These are phyloP conservation scores for Agrilus cyanescens DNA, from an alignment of 2,888 invertebrate genomes.

Conservation along the genomic window DNA sequence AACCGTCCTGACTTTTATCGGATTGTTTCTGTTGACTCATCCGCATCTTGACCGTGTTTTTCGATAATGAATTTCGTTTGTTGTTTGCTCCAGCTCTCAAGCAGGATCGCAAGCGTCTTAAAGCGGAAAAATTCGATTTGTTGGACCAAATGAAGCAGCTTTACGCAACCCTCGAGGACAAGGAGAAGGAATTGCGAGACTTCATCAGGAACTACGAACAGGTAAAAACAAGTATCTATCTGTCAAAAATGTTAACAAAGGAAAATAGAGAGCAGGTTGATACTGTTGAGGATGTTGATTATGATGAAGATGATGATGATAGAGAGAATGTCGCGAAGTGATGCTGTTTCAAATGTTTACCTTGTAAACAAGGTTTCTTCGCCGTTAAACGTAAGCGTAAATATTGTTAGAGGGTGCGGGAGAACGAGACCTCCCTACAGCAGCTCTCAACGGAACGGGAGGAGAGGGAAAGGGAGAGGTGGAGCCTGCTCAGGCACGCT, in stretches of 20 bases:
- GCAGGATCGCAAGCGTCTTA: constrained; percentile 79
- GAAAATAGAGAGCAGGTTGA: too few relatives aligned
- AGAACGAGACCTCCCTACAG: constrained; percentile 60
- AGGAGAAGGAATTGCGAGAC: constrained; percentile 85
- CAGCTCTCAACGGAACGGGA: constrained; percentile 48
- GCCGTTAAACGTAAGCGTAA: constrained; percentile 18
- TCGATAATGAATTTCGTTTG: constrained; percentile 12
- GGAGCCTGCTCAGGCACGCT: constrained; percentile 77
- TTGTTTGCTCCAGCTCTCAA: constrained; percentile 51
- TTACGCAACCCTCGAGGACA: constrained; percentile 86
- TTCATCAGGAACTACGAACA: constrained; percentile 92
- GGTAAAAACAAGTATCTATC: constrained; percentile 35
- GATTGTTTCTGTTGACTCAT: too few relatives aligned
- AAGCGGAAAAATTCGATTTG: constrained; percentile 87
- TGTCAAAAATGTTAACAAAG: too few relatives aligned
- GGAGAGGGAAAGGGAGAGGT: constrained; percentile 78
- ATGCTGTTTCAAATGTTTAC: not conserved
- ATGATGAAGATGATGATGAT: too few relatives aligned
- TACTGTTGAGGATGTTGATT: too few relatives aligned
- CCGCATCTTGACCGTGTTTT: too few relatives aligned
- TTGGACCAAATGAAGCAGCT: constrained; percentile 90
- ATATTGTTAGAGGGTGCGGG: constrained; percentile 57
- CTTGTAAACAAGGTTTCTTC: constrained; percentile 3
- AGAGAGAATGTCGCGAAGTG: too few relatives aligned
- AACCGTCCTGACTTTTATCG: too few relatives aligned